Evolutionary conservation across 2,113 vertebrate genomes (phyloP).

Genomic region (Cichladusa arquata): DNA sequence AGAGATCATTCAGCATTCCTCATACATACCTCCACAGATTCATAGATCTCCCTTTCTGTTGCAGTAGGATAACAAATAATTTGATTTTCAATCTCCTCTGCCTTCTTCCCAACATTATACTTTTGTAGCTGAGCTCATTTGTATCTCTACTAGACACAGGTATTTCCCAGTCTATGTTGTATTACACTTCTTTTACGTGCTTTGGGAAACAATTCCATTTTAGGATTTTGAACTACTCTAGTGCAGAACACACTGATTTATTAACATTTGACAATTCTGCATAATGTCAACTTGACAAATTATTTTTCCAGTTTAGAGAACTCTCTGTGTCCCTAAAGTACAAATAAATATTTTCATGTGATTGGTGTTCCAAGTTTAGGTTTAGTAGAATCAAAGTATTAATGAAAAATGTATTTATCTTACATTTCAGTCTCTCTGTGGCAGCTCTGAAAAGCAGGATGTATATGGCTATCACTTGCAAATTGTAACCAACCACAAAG

Average conservation of each 20-base stretch:
- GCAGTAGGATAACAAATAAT: not conserved
- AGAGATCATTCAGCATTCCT: not conserved
- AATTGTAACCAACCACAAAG: not conserved
- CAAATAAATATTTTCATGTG: not conserved
- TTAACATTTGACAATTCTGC: not conserved
- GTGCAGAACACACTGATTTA: not conserved
- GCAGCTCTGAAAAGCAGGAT: not conserved
- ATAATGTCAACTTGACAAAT: not conserved
- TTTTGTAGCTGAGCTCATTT: not conserved
- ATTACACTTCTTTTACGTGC: not conserved
- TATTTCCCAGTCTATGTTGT: not conserved
- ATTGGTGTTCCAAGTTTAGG: not conserved
- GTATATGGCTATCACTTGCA: not conserved
- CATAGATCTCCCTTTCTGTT: not conserved
- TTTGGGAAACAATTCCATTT: not conserved
- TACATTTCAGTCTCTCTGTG: not conserved
- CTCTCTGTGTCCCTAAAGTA: not conserved
- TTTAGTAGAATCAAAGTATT: not conserved
- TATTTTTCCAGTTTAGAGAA: not conserved
- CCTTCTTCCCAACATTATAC: not conserved
- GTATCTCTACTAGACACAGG: not conserved
- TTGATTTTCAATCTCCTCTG: not conserved
- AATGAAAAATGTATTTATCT: not conserved
- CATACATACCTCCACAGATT: not conserved
- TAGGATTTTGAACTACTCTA: not conserved